These are phyloP conservation scores for Lepidurus packardi DNA, from an alignment of 1,140 invertebrate genomes.

Conservation along the genomic window DNA sequence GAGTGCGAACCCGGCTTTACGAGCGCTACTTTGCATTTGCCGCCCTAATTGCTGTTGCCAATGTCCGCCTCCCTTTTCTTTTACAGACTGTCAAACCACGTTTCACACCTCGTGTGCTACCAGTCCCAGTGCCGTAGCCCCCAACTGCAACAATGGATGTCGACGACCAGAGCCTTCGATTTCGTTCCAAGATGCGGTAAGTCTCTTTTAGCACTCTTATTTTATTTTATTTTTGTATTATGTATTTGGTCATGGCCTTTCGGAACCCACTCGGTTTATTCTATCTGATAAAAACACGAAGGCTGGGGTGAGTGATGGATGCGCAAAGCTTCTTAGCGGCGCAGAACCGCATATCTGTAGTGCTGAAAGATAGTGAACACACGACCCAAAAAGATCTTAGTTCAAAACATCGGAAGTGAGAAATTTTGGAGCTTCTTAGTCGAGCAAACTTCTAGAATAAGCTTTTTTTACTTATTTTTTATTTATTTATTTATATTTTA, in stretches of 20 bases:
- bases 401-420: no score
- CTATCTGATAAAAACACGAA: background rate
- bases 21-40: slow-evolving; percentile 44
- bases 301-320: slow-evolving; percentile 9
- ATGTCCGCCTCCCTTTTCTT: slow-evolving; percentile 50
- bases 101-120: slow-evolving; percentile 55
- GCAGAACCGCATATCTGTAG: background rate
- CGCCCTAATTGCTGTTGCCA: slow-evolving; percentile 35
- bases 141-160: background rate
- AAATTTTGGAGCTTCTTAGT: no score
- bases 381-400: no score
- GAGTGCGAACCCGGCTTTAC: slow-evolving; percentile 43
- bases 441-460: no score
- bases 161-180: slow-evolving; percentile 7
- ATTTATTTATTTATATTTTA: no score
- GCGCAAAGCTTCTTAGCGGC: background rate
- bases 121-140: slow-evolving; percentile 42
- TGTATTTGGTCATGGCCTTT: background rate
- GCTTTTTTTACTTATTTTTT: no score
- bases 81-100: slow-evolving; percentile 59
- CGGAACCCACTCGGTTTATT: slow-evolving; percentile 24
- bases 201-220: slow-evolving; percentile 36
- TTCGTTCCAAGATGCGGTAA: slow-evolving; percentile 31
- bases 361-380: background rate
- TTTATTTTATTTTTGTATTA: no score